Conservation (phyloP, 2,113 vertebrate species). For the Plecotus auritus region DNA sequence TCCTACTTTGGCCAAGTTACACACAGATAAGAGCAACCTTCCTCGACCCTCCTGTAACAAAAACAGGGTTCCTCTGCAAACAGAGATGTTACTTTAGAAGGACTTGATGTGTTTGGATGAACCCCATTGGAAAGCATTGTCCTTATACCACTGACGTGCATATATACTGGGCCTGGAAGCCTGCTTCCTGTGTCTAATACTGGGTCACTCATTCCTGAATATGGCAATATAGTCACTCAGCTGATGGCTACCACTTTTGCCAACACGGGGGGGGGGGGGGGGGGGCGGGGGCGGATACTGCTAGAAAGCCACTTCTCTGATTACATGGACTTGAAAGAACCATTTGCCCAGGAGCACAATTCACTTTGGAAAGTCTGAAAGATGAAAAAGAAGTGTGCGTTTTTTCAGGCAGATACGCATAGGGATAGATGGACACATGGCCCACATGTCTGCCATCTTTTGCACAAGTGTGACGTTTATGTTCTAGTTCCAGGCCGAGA, state of each 20-base stretch:
- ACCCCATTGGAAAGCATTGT: not conserved
- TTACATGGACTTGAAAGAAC: not conserved
- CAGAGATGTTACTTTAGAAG: not conserved
- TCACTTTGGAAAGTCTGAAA: not conserved
- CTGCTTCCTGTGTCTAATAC: not conserved
- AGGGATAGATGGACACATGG: too few relatives aligned
- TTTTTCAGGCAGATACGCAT: not conserved
- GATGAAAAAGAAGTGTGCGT: not conserved
- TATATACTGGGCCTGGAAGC: not conserved
- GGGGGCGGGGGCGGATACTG: not conserved
- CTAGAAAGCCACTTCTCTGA: not conserved
- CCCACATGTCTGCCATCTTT: not conserved
- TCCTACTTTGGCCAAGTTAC: not conserved
- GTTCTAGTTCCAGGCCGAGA: not conserved
- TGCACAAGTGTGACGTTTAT: not conserved
- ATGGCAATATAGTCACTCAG: not conserved
- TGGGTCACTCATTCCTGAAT: not conserved
- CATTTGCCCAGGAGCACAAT: not conserved
- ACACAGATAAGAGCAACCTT: not conserved
- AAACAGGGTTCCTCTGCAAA: not conserved
- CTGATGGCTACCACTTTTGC: not conserved
- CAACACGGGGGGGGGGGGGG: too few relatives aligned
- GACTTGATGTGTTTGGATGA: not conserved
- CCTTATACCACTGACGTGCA: not conserved
- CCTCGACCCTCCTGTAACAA: not conserved